phyloP scores from a whole-genome alignment of 2,888 invertebrate species.

The Mantis religiosa region DNA sequence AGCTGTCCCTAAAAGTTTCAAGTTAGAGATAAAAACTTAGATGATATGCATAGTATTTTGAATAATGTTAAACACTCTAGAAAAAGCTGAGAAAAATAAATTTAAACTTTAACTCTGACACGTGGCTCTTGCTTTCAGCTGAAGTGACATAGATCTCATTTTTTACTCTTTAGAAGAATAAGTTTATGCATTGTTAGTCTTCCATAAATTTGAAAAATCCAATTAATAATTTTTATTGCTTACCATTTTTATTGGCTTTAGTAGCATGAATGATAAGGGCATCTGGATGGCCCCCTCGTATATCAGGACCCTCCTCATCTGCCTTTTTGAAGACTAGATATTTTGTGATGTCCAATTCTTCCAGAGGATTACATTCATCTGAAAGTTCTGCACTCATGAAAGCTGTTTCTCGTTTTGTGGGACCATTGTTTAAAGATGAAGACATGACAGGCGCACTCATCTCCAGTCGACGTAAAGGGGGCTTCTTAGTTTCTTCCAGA shows the following conservation, averaged over 20 bases:
- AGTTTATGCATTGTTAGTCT: not conserved
- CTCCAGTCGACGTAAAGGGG: not conserved
- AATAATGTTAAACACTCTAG: no score
- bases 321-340: conserved; percentile 74
- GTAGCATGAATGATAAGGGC: conserved; percentile 95
- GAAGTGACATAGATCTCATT: no score
- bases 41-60: no score
- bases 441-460: not conserved
- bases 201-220: no score
- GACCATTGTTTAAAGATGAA: not conserved
- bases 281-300: conserved; percentile 89
- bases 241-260: conserved; percentile 82
- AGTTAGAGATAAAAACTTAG: no score
- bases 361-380: conserved; percentile 47
- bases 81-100: no score
- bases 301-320: conserved; percentile 84
- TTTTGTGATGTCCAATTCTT: conserved; percentile 75
- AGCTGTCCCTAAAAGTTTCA: no score
- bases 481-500: not conserved
- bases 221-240: conserved; percentile 32
- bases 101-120: no score
- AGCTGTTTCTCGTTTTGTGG: conserved; percentile 33
- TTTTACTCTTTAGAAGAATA: not conserved
- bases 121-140: no score
- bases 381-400: conserved; percentile 26